Evolutionary conservation across 2,888 invertebrate genomes (phyloP), one percentile per base, ranked within the genome.

Genomic region (Phyllotreta striolata): DNA sequence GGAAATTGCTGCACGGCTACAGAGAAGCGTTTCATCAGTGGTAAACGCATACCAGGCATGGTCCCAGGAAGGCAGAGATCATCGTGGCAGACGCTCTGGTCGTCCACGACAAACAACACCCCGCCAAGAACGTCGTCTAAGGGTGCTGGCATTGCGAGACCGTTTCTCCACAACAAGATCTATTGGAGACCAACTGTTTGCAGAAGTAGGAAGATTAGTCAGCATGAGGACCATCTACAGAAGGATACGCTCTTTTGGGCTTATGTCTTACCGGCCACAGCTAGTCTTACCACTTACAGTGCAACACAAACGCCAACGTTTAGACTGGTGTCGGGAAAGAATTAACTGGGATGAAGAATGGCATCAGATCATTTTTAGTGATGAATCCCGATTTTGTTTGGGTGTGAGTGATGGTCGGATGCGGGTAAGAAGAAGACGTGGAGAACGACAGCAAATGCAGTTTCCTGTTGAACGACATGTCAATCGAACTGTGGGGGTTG

Each of bases 341-440:
- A 5, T 10, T 6, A 55, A 41, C 55, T 41, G 41, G 41, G 12
- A 55, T 24, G 6, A 13, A 7, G n/a, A 7, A 54, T 54, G 38
- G 38, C 38, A 37, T 54, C 41, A 0, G 8, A 10, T 55, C 41
- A 9, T 40, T 14, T 55, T 55, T 41, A 55, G 55, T 40, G 39
- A 55, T 40, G 55, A 55, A 55, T 40, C 55, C 55, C 41, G 55
- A 55, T 55, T 55, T 9, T 55, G 54, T 54, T 24, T 24, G 47
- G 47, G 34, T 34, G 24, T 13, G 47, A 1, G 24, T 34, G 47
- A 47, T 47, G 47, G 24, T 4, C 24, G 1, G 1, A 5, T 34
- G 24, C n/a, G 47, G 7, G 24, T 47, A 12, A 47, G 47, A 47
- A 47, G 47, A 34, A 14, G 14, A 47, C n/a, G 47, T 47, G 47